Percentiles rank a stretch among this genome's conserved stretches.
Evolutionary conservation across 64 coral and sea anemone genomes (phyloP).

Genomic region (Montipora foliosa): DNA sequence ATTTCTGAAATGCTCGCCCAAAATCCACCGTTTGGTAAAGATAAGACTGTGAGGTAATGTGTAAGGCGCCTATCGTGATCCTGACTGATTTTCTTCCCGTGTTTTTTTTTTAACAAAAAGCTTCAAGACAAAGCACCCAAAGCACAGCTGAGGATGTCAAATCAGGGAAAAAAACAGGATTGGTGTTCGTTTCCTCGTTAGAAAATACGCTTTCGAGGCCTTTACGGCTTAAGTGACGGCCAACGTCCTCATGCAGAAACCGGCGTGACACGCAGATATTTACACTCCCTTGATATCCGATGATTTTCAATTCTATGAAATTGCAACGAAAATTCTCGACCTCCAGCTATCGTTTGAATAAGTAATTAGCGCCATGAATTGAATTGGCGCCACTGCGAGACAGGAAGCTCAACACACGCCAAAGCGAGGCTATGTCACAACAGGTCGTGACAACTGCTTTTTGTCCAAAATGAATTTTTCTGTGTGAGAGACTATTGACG

Average conservation of each 20-base stretch:
- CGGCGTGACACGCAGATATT: slow-evolving; percentile 42
- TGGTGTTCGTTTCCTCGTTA: slow-evolving; percentile 16
- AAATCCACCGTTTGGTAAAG: slow-evolving; percentile 13
- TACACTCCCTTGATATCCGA: slow-evolving; percentile 45
- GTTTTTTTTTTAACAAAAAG: slow-evolving; percentile 27
- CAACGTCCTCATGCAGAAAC: slow-evolving; percentile 9
- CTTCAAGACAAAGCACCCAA: slow-evolving; percentile 29
- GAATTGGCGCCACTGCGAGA: slow-evolving; percentile 62
- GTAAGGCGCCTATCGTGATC: neutral
- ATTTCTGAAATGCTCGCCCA: neutral
- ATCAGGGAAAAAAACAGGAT: neutral
- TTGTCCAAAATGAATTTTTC: neutral
- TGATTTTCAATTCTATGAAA: slow-evolving; percentile 56
- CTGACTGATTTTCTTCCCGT: neutral
- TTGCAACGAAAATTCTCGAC: slow-evolving; percentile 51
- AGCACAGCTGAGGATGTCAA: slow-evolving; percentile 55
- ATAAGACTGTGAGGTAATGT: neutral
- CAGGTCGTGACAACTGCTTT: neutral
- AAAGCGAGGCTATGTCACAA: slow-evolving; percentile 31
- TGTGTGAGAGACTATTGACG: too few relatives aligned
- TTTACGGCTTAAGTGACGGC: neutral
- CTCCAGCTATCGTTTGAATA: slow-evolving; percentile 50
- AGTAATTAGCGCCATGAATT: slow-evolving; percentile 38
- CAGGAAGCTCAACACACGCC: slow-evolving; percentile 1
- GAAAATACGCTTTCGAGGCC: slow-evolving; percentile 13